phyloP scores from a whole-genome alignment of 2,888 invertebrate species.

The Drosophila borealis region DNA sequence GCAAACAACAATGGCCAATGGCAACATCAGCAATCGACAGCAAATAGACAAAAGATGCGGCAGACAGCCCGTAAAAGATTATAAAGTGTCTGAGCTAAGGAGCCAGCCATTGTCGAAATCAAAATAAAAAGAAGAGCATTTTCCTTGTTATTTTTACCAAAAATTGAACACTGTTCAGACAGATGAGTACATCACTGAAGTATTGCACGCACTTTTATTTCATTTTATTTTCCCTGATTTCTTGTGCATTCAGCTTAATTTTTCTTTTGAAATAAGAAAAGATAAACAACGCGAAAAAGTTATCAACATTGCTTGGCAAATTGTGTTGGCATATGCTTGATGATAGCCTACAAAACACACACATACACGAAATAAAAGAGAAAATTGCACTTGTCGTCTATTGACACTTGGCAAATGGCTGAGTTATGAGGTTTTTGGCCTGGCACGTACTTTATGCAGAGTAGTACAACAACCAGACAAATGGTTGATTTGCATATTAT shows the following conservation, averaged over 20 bases:
- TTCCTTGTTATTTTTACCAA: slow-evolving; percentile 12
- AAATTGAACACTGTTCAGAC: slow-evolving; percentile 25
- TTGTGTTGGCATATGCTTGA: neutral
- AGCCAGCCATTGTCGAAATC: slow-evolving; percentile 6
- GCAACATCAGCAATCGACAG: slow-evolving; percentile 38
- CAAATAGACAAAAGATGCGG: slow-evolving; percentile 69
- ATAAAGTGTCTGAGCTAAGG: slow-evolving; percentile 48
- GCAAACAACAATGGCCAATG: slow-evolving; percentile 22
- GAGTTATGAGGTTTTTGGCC: slow-evolving; percentile 49
- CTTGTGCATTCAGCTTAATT: slow-evolving; percentile 24
- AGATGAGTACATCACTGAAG: slow-evolving; percentile 22
- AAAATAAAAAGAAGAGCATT: slow-evolving; percentile 6
- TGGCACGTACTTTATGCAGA: slow-evolving; percentile 25
- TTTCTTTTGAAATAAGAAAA: slow-evolving; percentile 13
- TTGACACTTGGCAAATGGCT: slow-evolving; percentile 16
- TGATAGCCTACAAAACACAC: too few species aligned
- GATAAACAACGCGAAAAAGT: slow-evolving; percentile 6
- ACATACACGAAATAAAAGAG: neutral
- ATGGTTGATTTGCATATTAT: slow-evolving; percentile 59
- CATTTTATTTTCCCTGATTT: slow-evolving; percentile 15
- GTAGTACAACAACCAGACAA: slow-evolving; percentile 11
- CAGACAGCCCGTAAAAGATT: slow-evolving; percentile 71
- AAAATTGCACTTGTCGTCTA: slow-evolving; percentile 5
- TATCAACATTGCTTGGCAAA: neutral
- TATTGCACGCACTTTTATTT: slow-evolving; percentile 20